These are phyloP conservation scores for Nebria brevicollis DNA, from an alignment of 2,888 invertebrate genomes.

Conservation along the genomic window DNA sequence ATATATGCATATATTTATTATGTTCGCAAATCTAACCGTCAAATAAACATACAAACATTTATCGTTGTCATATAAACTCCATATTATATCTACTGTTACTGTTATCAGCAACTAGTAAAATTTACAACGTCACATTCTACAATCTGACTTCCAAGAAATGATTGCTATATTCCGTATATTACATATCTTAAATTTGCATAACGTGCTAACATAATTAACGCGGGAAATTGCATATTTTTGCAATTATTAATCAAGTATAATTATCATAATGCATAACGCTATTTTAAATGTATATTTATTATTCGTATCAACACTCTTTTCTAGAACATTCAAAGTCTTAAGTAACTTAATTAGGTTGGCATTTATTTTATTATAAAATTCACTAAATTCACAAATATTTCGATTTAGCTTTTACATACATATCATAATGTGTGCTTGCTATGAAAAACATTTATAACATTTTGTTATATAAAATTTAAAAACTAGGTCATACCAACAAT, in stretches of 20 bases:
- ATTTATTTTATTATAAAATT: too few species aligned
- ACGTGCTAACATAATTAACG: neutral
- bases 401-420: too few species aligned
- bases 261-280: neutral
- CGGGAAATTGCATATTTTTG: neutral
- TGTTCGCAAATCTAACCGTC: constrained; percentile 25
- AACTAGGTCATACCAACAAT: neutral
- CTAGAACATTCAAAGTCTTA: neutral
- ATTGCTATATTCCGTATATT: neutral
- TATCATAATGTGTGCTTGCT: too few species aligned
- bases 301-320: neutral
- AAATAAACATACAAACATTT: neutral
- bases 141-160: neutral
- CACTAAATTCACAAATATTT: too few species aligned
- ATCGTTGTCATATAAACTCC: neutral
- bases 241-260: neutral
- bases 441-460: neutral
- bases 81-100: neutral
- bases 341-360: too few species aligned
- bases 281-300: neutral
- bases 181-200: neutral
- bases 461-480: neutral
- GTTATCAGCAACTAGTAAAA: constrained; percentile 2
- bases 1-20: constrained; percentile 36
- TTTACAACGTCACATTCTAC: neutral